These are phyloP conservation scores for Tylochromis polylepis DNA, from an alignment of 2,113 vertebrate species.

Conservation along the genomic window DNA sequence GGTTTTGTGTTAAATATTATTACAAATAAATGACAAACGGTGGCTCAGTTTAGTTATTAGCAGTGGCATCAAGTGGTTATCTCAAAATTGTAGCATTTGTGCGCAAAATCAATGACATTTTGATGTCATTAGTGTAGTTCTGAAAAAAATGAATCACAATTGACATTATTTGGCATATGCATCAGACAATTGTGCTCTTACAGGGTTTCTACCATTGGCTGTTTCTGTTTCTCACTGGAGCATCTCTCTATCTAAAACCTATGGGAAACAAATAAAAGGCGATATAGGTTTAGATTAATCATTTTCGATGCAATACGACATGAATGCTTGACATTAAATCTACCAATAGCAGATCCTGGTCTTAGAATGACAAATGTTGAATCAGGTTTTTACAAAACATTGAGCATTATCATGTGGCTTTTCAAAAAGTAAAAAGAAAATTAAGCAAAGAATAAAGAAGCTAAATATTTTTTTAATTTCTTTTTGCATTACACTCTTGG, in stretches of 20 bases:
- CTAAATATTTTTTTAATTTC: neutral
- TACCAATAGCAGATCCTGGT: neutral
- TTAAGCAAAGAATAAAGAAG: neutral
- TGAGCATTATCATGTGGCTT: neutral
- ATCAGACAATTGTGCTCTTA: neutral
- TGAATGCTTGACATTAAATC: neutral
- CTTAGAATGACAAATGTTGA: neutral
- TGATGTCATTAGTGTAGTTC: neutral
- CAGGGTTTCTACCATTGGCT: neutral
- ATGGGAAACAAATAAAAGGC: neutral
- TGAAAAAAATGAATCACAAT: neutral
- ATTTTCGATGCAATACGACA: neutral
- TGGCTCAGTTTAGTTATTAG: neutral
- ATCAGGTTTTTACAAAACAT: neutral
- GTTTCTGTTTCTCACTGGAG: neutral
- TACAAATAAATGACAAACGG: slow-evolving; percentile 19
- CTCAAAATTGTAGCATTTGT: neutral
- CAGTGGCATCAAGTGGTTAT: neutral
- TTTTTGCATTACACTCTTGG: neutral
- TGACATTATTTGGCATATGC: neutral
- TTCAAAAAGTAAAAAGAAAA: neutral
- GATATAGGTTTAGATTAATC: neutral
- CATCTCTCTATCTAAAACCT: neutral
- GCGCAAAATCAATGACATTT: neutral
- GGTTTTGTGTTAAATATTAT: slow-evolving; percentile 25